Base-by-base conservation (phyloP, 2,113 vertebrate species). In the Catharus minimus region DNA sequence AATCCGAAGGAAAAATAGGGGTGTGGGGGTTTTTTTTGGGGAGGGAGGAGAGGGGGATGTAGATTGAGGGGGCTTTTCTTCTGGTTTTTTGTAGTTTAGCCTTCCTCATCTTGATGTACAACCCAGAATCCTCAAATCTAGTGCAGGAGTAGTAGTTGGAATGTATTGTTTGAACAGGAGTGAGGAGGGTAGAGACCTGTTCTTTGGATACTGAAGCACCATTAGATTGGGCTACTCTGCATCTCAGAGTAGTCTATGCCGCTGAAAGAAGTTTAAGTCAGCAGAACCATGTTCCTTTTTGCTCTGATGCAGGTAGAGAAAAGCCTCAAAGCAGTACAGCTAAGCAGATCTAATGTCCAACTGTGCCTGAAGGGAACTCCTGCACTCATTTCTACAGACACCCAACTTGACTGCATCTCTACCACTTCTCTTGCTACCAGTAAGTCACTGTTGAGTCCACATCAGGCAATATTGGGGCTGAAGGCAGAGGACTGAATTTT, bases 1-100 rank as follows among this genome's bases (percentile, higher is more conserved):
- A 39, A 50, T 58, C 13, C n/a, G 62, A 92, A 80, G 26, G 58
- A 47, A 65, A 64, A 68, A 41, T 2, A 36, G 2, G 5, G 1
- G 6, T 47, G 23, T 13, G 7, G 2, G 4, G 47, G 19, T 13
- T 23, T n/a, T 41, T 33, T 49, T 7, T 20, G 5, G 3, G 9
- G 3, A 10, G 5, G 5, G 7, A n/a, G 52, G 12, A 24, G 32
- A 33, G 21, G 4, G 5, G 15, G 5, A 15, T 71, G 13, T 53
- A 38, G 13, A 7, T 23, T 46, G n/a, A 14, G 5, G 27, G 27
- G 9, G 1, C 1, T 1, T 23, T 47, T 27, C 22, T 18, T 46
- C 14, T 4, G 13, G 3, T 39, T 23, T 73, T 32, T 57, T 8
- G 28, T 78, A 49, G 28, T n/a, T 86, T 91, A 74, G 4, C 13